Conservation (phyloP, 2,113 vertebrate species). For the Crotalus viridis region DNA sequence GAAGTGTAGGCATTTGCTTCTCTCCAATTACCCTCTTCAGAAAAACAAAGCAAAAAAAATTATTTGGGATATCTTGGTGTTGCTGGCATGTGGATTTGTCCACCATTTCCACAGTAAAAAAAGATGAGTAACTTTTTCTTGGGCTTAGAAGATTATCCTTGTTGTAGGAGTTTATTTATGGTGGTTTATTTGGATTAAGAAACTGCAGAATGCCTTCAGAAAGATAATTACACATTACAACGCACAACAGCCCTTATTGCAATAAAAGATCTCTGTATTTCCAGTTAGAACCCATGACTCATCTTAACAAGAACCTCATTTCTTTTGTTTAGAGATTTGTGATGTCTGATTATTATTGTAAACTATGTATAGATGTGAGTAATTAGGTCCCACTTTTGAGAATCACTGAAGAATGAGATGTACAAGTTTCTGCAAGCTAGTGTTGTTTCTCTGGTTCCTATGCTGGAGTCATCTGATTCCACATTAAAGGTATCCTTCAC, state of each 20-base stretch:
- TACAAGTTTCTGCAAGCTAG: background rate
- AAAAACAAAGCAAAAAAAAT: background rate
- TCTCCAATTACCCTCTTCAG: background rate
- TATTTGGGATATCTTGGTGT: background rate
- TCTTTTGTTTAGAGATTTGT: background rate
- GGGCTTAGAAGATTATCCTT: background rate
- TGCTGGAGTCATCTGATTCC: background rate
- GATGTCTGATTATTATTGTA: background rate
- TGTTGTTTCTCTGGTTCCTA: background rate
- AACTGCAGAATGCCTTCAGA: background rate
- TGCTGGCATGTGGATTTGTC: background rate
- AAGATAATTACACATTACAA: constrained; percentile 12
- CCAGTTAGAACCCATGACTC: background rate
- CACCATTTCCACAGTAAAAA: background rate
- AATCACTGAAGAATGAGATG: background rate
- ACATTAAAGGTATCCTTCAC: background rate
- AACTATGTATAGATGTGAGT: background rate
- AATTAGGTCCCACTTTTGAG: background rate
- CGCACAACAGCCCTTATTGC: background rate
- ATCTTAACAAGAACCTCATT: background rate
- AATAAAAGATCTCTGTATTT: background rate
- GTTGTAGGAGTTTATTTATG: background rate
- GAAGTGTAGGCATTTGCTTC: background rate
- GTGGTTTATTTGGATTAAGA: background rate
- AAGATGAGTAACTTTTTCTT: background rate